Evolutionary conservation across 2,888 invertebrate genomes (phyloP), one percentile per base, ranked within the genome.

Genomic region (Drosophila acutilabella): DNA sequence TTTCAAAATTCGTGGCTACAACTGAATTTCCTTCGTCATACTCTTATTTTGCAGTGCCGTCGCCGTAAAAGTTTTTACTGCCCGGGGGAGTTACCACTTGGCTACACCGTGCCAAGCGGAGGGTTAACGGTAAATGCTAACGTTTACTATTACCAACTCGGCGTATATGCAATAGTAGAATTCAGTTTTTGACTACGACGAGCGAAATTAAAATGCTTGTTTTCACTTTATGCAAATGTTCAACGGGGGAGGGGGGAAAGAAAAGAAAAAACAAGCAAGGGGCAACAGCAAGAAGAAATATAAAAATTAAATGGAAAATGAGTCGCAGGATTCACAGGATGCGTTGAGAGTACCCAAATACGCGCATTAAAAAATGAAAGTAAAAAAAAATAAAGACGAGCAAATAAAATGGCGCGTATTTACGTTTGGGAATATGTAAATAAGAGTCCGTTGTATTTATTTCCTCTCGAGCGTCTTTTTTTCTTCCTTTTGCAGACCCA

Each of bases 201-300:
- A 79, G 80, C 80, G 70, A 84, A 89, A 90, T 90, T 90, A 89
- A 90, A 90, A 91, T 88, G 87, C 86, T 89, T 90, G 91, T 91
- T 90, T 90, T 85, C 90, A 90, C 91, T 90, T 91, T 90, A 90
- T 90, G 91, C 84, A 91, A 90, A 90, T 90, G 88, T 86, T 81
- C 61, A 69, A 71, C n/a, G 62, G 75, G 0, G 11, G 10, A 2
- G 1, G 20, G 4, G 20, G 4, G 0, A 4, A 36, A 36, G 4
- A 4, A 36, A 36, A 36, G 82, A 80, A 74, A 66, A 71, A 82
- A 20, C 20, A 20, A 44, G 71, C 69, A 65, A 61, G 20, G 38
- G 23, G 36, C 57, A 40, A 47, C 26, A 11, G 36, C 20, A n/a
- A 14, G 13, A 18, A 54, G 54, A 18, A 23, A 54, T 57, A 56